A percentile compares a stretch with the other conserved stretches of the same genome.
These are phyloP conservation scores for Elephas maximus DNA, from an alignment of 2,113 vertebrate species.

Conservation along the genomic window DNA sequence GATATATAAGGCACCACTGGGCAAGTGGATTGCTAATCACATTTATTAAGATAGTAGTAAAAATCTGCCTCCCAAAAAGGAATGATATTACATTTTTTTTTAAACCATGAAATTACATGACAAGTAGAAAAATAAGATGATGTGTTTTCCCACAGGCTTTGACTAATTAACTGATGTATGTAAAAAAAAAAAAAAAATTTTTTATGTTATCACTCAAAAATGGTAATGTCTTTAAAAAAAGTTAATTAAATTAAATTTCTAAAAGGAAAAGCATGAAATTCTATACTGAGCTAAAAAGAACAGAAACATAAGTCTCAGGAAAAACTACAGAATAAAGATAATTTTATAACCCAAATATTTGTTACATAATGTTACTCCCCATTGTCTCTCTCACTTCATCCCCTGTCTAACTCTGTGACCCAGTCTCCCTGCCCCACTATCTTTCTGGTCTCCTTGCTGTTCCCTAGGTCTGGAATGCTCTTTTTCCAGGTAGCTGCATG, in stretches of 20 bases:
- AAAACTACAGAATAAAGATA: constrained; percentile 28
- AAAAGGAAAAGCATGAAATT: constrained; percentile 46
- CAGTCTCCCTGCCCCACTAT: background rate
- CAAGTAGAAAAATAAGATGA: constrained; percentile 44
- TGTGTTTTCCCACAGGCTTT: constrained; percentile 33
- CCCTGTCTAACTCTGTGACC: background rate
- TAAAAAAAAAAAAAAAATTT: background rate
- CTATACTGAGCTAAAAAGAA: constrained; percentile 38
- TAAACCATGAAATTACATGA: constrained; percentile 12
- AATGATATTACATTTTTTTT: constrained; percentile 31
- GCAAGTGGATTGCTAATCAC: background rate
- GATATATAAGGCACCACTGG: background rate
- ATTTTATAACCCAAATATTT: background rate
- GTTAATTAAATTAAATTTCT: constrained; percentile 48
- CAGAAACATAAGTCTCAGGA: constrained; percentile 22
- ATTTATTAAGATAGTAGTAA: background rate
- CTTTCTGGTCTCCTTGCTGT: background rate
- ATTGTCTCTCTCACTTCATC: background rate
- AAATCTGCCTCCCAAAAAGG: background rate
- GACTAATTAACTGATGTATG: constrained; percentile 20
- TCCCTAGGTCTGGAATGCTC: background rate
- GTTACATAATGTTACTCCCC: background rate
- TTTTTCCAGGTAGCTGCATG: background rate
- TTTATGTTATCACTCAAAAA: constrained; percentile 9
- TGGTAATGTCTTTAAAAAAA: background rate